Evolutionary conservation across 2,797 vertebrate species (phyloP), one percentile per base, ranked within the genome.

Genomic region (Crenuchus spilurus): DNA sequence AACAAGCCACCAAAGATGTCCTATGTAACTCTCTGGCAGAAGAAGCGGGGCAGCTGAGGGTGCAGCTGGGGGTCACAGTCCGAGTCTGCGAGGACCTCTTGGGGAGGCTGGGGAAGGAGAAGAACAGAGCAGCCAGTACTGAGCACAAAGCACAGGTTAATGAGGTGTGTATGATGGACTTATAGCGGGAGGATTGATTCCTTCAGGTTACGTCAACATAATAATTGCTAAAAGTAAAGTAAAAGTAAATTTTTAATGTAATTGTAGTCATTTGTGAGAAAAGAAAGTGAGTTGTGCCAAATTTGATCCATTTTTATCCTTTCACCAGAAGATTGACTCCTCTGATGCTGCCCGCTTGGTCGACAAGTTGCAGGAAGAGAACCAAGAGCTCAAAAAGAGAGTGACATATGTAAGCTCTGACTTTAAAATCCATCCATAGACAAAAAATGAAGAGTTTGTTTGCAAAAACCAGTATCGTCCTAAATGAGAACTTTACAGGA

Each of bases 1-100:
- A 88, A 0, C 92, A 92, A 83, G 95, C 94, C 3, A 95, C 96
- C 74, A 90, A 91, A 0, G 85, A 91, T 0, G 86, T 95, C 1
- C 87, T 98, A 30, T 98, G 94, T 83, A 91, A 88, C 5, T 96
- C 96, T 0, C 86, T 98, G 82, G 91, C 88, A 0, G 92, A 94
- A 5, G 96, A 98, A 89, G 91, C 91, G 0, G 92, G 94, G 11
- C 92, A 95, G 83, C 93, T 98, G 16, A 93, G 93, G 7, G 76
- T 87, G 28, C 95, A 96, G 18, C 89, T 98, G 0, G 91, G 91
- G 0, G 82, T 92, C 28, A 98, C 95, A 0, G 94, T 96, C 42
- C 91, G 92, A 84, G 95, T 98, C 92, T 99, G 96, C 78, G 94
- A 97, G 78, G 94, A 95, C 16, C 91, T 99, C 77, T 92, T 95